Evolutionary conservation across 2,888 invertebrate species (phyloP).

Genomic region (Erebia palarica): DNA sequence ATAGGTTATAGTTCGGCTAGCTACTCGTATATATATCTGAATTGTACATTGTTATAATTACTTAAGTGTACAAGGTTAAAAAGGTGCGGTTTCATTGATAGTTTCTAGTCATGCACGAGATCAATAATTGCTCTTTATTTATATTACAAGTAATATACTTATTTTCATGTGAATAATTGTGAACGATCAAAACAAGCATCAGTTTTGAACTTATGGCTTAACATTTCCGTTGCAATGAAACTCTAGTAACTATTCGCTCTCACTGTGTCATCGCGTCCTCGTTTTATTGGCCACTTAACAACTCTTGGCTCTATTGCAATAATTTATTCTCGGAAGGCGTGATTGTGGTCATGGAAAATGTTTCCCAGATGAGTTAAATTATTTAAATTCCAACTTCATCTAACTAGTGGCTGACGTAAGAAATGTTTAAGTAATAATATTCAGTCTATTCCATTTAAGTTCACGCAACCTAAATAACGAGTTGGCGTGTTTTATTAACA

Average conservation of each 20-base stretch:
- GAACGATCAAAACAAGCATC: not conserved
- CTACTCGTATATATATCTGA: not conserved
- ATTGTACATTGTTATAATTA: slow-evolving; percentile 27
- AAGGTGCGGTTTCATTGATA: slow-evolving; percentile 20
- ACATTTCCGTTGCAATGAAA: slow-evolving; percentile 43
- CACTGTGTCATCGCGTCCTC: slow-evolving; percentile 13
- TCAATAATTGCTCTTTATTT: not conserved
- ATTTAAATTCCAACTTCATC: slow-evolving; percentile 45
- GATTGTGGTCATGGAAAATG: slow-evolving; percentile 47
- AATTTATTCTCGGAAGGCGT: slow-evolving; percentile 27
- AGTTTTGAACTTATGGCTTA: slow-evolving; percentile 50
- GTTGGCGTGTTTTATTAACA: slow-evolving; percentile 45
- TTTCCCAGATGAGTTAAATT: slow-evolving; percentile 54
- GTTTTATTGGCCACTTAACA: slow-evolving; percentile 30
- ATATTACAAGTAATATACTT: not conserved
- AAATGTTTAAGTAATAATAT: slow-evolving; percentile 26
- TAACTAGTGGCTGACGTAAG: slow-evolving; percentile 22
- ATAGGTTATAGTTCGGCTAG: not conserved
- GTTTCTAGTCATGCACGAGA: slow-evolving; percentile 11
- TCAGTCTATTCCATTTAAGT: slow-evolving; percentile 32
- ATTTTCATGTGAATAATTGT: not conserved
- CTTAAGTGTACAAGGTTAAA: slow-evolving; percentile 29
- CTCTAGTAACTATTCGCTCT: slow-evolving; percentile 4
- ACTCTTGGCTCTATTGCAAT: slow-evolving; percentile 12
- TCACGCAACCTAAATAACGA: slow-evolving; percentile 42